Base-by-base conservation (phyloP, 2,113 vertebrate genomes). In the Catharus bicknelli region DNA sequence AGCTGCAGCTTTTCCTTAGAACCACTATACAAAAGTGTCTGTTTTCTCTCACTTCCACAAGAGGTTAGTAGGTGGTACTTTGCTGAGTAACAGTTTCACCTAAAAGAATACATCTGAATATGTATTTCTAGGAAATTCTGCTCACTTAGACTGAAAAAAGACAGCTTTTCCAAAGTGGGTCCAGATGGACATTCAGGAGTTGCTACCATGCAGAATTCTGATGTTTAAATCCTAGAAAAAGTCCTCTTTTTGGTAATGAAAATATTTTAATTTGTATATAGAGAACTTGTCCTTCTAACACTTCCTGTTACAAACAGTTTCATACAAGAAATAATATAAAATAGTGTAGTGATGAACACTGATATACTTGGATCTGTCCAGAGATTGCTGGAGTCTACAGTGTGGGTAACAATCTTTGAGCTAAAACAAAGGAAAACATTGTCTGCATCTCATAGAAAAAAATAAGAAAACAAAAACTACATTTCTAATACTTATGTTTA, bases 401-500 rank as follows among this genome's bases (percentile, higher is more conserved):
- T 7, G 13, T 55, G 50, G 34, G 13, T 67, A 89, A 62, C 34
- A 92, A 30, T 42, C 26, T 63, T 61, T 48, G 61, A 78, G 40
- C n/a, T 75, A 88, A 70, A 80, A 27, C 36, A 61, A 74, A 86
- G 53, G 16, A 78, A 95, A 91, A 82, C 10, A 62, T 7, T 14
- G 17, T 66, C 42, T 53, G 38, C 9, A 25, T 90, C 85, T 86
- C 73, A 79, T 1, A 69, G 57, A 64, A 95, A 66, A 47, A 96
- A 81, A 94, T 77, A 95, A 96, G 50, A 90, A 88, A 94, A 93
- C 38, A 26, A 8, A 95, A 68, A 57, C 73, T 38, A 81, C 11
- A 69, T 90, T 97, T 95, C 95, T 95, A 96, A 97, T 97, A 95
- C 81, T 97, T 96, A 97, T 86, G 91, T 98, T 98, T 98, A 98